A percentile compares a stretch with the other conserved stretches of the same genome.
phyloP scores from a whole-genome alignment of 2,888 invertebrate genomes.

The Diplazon laetatorius region DNA sequence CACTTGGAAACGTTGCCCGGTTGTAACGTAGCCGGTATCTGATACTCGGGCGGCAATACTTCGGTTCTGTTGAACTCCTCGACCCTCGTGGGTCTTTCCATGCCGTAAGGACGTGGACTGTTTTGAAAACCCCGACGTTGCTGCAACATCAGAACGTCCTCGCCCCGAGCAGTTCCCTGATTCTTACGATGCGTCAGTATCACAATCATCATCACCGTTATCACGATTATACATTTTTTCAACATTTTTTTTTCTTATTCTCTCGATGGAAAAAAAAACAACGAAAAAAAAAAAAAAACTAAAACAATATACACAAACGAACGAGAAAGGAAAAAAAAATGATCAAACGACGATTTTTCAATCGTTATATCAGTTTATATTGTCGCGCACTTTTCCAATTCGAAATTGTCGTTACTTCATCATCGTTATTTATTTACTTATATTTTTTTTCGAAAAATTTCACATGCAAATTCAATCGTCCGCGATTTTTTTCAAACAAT shows the following conservation, averaged over 20 bases:
- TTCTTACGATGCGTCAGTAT: conserved; percentile 59
- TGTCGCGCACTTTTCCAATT: not conserved
- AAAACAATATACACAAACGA: no score
- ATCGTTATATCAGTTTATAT: no score
- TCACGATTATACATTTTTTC: conserved; percentile 42
- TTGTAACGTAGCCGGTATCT: conserved; percentile 78
- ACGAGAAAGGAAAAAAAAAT: not conserved
- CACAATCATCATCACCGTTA: conserved; percentile 35
- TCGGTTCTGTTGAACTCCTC: conserved; percentile 80
- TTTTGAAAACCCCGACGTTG: conserved; percentile 68
- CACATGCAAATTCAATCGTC: no score
- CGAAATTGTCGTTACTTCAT: not conserved
- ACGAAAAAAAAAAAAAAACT: not conserved
- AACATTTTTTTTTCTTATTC: conserved; percentile 56
- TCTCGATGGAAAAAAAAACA: no score
- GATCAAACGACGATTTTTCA: not conserved
- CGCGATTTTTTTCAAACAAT: no score
- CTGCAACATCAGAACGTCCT: conserved; percentile 60
- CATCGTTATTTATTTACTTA: no score
- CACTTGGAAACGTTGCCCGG: conserved; percentile 80
- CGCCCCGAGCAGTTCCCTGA: conserved; percentile 62
- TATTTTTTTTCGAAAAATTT: no score
- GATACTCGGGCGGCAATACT: conserved; percentile 81
- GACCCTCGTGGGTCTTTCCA: conserved; percentile 75
- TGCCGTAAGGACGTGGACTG: conserved; percentile 76